phyloP scores from a whole-genome alignment of 2,888 invertebrate species.

The Punctoribates punctum region DNA sequence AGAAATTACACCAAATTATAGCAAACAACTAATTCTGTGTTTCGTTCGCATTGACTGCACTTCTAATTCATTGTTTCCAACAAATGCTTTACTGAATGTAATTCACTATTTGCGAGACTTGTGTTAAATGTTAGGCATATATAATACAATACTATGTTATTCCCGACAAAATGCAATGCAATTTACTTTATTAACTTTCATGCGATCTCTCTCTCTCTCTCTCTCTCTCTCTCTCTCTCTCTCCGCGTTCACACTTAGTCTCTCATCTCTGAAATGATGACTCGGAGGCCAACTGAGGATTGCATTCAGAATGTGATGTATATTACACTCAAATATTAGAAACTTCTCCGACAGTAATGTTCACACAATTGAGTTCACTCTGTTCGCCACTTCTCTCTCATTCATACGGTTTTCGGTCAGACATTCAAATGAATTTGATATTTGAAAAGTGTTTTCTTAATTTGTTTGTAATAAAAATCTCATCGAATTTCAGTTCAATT shows the following conservation, averaged over 20 bases:
- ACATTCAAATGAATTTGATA: neutral
- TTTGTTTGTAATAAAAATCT: too few species aligned
- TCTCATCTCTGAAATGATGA: constrained; percentile 33
- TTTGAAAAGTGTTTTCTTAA: too few species aligned
- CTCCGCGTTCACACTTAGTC: neutral
- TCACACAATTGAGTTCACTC: neutral
- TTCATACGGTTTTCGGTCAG: neutral
- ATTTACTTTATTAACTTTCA: constrained; percentile 36
- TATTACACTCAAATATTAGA: constrained; percentile 11
- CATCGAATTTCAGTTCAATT: too few species aligned
- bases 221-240: constrained; percentile 1
- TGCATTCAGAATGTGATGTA: neutral
- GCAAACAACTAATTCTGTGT: constrained; percentile 30
- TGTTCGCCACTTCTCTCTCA: neutral
- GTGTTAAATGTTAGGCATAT: constrained; percentile 17
- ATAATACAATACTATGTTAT: constrained; percentile 32
- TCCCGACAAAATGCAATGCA: constrained; percentile 27
- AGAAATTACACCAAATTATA: constrained; percentile 15
- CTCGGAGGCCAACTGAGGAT: constrained; percentile 35
- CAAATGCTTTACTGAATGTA: constrained; percentile 9
- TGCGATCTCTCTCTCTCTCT: neutral
- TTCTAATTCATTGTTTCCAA: constrained; percentile 28
- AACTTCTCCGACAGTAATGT: neutral
- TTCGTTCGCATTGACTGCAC: constrained; percentile 15
- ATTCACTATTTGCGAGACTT: neutral